phyloP scores from a whole-genome alignment of 2,797 vertebrate genomes.

The Orestias chungarensis region DNA sequence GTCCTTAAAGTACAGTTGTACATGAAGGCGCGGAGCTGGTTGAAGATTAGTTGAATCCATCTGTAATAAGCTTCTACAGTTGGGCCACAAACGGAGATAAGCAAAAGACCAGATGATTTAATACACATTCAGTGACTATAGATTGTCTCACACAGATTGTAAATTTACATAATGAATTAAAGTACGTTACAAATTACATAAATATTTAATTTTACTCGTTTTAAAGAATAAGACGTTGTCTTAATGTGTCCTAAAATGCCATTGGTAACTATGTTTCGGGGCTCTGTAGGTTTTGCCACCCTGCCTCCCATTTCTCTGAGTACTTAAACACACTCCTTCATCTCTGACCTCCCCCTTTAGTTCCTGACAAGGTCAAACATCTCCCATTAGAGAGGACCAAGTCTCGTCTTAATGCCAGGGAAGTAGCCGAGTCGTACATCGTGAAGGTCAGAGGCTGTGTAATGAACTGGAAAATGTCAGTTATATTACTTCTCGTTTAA shows the following conservation, averaged over 20 bases:
- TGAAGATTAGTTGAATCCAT: slow-evolving; percentile 74
- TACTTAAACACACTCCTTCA: slow-evolving; percentile 57
- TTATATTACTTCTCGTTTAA: slow-evolving; percentile 82
- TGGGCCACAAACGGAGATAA: slow-evolving; percentile 72
- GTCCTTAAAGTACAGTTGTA: slow-evolving; percentile 75
- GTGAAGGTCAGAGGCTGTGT: slow-evolving; percentile 83
- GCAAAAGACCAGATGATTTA: slow-evolving; percentile 68
- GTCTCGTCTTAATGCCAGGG: slow-evolving; percentile 57
- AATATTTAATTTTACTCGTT: slow-evolving; percentile 19
- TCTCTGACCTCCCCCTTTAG: slow-evolving; percentile 71
- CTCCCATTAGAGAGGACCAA: slow-evolving; percentile 76
- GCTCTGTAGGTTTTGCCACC: slow-evolving; percentile 32
- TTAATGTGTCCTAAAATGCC: slow-evolving; percentile 3
- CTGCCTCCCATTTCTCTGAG: slow-evolving; percentile 46
- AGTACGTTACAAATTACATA: slow-evolving; percentile 31
- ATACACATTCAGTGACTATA: slow-evolving; percentile 53
- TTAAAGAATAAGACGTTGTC: slow-evolving; percentile 10
- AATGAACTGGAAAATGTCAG: slow-evolving; percentile 85
- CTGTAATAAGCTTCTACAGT: slow-evolving; percentile 71
- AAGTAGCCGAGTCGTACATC: slow-evolving; percentile 72
- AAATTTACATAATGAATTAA: slow-evolving; percentile 50
- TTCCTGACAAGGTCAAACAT: slow-evolving; percentile 80
- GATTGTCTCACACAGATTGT: slow-evolving; percentile 60
- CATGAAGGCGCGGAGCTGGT: slow-evolving; percentile 67
- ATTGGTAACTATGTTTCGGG: slow-evolving; percentile 4